Evolutionary conservation across 2,797 vertebrate species (phyloP).

Genomic region (Tenualosa ilisha): DNA sequence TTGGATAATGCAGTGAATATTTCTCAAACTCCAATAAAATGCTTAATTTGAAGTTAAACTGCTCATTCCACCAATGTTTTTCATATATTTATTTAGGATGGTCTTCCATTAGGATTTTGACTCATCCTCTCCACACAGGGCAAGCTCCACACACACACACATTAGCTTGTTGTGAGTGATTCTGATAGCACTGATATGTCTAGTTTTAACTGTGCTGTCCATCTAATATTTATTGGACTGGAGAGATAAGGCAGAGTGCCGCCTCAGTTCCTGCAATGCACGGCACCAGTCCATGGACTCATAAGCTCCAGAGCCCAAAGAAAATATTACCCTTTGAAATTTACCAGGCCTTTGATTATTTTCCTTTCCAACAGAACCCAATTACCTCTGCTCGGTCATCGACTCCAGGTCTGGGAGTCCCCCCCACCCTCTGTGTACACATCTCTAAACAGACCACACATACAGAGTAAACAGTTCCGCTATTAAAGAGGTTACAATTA

Average conservation of each 20-base stretch:
- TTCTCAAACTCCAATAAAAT: constrained; percentile 5
- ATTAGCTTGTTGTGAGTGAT: not conserved
- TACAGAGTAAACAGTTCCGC: constrained; percentile 42
- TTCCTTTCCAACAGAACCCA: constrained; percentile 64
- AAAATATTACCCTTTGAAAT: constrained; percentile 69
- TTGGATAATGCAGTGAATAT: not conserved
- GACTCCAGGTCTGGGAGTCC: constrained; percentile 36
- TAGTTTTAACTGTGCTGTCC: not conserved
- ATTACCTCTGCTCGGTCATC: constrained; percentile 57
- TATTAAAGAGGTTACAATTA: constrained; percentile 43
- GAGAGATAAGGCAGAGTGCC: not conserved
- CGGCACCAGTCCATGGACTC: not conserved
- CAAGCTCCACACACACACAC: not conserved
- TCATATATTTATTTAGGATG: not conserved
- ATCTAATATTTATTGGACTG: not conserved
- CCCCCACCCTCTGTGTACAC: constrained; percentile 29
- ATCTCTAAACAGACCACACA: constrained; percentile 56
- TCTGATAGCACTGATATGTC: not conserved
- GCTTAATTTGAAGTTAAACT: constrained; percentile 10
- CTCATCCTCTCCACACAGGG: not conserved
- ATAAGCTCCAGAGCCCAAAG: constrained; percentile 55
- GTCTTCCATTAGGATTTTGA: not conserved
- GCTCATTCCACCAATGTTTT: not conserved
- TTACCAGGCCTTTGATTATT: constrained; percentile 67
- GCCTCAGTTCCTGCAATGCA: not conserved